Conservation (phyloP, 2,888 invertebrate genomes). For the Caenorhabditis sulstoni region DNA sequence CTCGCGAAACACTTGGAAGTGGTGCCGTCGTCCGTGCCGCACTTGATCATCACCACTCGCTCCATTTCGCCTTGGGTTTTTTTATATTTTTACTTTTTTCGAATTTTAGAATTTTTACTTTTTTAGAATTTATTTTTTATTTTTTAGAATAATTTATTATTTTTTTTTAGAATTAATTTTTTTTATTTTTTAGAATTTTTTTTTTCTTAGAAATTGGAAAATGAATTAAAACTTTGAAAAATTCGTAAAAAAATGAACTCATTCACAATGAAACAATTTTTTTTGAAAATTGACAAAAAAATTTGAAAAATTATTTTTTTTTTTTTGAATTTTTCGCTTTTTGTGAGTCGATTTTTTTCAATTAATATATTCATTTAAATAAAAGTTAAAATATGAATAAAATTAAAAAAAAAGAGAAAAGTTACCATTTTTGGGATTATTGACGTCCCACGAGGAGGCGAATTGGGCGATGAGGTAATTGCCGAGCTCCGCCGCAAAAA, state of each 20-base stretch:
- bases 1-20: conserved; percentile 48
- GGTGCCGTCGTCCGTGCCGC: conserved; percentile 8
- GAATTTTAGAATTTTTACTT: no score
- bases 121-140: no score
- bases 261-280: not conserved
- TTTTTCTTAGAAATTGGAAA: not conserved
- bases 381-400: no score
- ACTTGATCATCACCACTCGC: conserved; percentile 45
- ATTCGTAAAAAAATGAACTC: not conserved
- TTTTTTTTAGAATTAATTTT: no score
- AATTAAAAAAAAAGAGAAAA: not conserved
- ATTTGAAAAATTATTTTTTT: no score
- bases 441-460: conserved; percentile 54
- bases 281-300: no score
- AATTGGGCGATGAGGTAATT: conserved; percentile 56
- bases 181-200: not conserved
- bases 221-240: no score
- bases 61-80: conserved; percentile 42
- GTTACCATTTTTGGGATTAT: conserved; percentile 49
- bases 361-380: conserved; percentile 2
- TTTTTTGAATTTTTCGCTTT: not conserved
- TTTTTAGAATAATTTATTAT: not conserved
- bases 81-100: not conserved
- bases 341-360: not conserved
- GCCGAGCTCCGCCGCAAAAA: conserved; percentile 63